phyloP scores from a whole-genome alignment of 1,140 invertebrate genomes.

The Drosophila ohnishii region DNA sequence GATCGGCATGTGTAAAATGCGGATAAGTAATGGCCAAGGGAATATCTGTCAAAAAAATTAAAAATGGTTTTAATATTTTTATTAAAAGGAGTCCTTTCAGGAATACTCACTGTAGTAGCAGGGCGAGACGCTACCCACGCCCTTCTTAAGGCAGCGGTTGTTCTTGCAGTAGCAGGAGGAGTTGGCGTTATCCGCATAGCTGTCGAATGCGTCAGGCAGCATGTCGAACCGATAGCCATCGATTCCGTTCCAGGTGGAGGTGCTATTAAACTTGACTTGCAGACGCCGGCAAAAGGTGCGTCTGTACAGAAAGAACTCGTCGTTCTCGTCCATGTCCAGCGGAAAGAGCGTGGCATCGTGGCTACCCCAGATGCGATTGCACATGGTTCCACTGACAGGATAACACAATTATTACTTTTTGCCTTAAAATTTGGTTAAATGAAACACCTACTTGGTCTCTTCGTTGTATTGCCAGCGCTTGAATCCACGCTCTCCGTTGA shows the following conservation, averaged over 20 bases:
- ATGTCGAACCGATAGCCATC: constrained; percentile 84
- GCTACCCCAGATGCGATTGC: constrained; percentile 85
- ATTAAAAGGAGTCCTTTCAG: not conserved
- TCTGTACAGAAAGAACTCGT: constrained; percentile 85
- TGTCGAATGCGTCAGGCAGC: constrained; percentile 85
- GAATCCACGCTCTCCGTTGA: constrained; percentile 86
- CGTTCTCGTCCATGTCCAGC: constrained; percentile 84
- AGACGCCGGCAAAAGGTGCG: constrained; percentile 88
- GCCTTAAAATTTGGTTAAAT: fast-evolving
- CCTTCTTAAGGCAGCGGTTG: constrained; percentile 87
- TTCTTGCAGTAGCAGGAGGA: constrained; percentile 84
- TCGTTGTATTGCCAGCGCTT: constrained; percentile 85
- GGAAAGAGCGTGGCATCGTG: constrained; percentile 87
- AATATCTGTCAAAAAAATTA: constrained; percentile 84
- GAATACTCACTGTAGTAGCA: constrained; percentile 88
- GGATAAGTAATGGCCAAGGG: constrained; percentile 89
- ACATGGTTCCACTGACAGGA: constrained; percentile 83
- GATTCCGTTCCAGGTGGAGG: constrained; percentile 50
- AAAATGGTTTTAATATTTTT: not conserved
- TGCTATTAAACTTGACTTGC: constrained; percentile 84
- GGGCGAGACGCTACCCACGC: constrained; percentile 87
- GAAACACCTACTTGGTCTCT: constrained; percentile 60
- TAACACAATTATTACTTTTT: too few relatives aligned
- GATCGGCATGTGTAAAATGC: constrained; percentile 90
- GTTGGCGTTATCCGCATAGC: constrained; percentile 53